Percentiles rank a stretch among this genome's conserved stretches.
Evolutionary conservation across 2,113 vertebrate genomes (phyloP).

Genomic region (Heliornis fulica): DNA sequence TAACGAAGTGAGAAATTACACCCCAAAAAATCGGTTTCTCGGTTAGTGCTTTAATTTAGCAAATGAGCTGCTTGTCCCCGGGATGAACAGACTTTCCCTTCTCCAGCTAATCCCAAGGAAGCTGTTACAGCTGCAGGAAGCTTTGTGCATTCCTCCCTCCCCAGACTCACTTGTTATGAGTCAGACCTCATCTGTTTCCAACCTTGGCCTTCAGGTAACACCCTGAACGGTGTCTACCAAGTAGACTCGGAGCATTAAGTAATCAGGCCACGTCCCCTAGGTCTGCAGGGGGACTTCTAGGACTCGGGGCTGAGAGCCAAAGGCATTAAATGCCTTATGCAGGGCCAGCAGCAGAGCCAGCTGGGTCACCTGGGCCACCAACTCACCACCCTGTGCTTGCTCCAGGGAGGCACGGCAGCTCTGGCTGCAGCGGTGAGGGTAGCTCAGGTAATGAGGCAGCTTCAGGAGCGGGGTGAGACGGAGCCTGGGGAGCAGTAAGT

Average conservation of each 20-base stretch:
- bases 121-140: neutral
- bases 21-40: neutral
- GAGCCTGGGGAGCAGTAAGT: neutral
- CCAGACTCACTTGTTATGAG: neutral
- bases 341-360: neutral
- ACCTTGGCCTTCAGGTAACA: neutral
- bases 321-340: neutral
- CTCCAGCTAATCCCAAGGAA: neutral
- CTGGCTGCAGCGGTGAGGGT: neutral
- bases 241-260: neutral
- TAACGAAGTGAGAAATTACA: neutral
- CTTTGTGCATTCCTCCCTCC: neutral
- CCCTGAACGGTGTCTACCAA: neutral
- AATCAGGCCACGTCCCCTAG: neutral
- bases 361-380: neutral
- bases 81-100: neutral
- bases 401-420: neutral
- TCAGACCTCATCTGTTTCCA: neutral
- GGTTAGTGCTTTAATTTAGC: neutral
- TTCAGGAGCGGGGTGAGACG: neutral
- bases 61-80: fast-evolving
- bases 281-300: neutral
- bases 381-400: neutral
- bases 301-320: neutral
- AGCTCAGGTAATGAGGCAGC: neutral